A percentile compares a stretch with the other conserved stretches of the same genome.
phyloP scores from a whole-genome alignment of 2,113 vertebrate genomes.

The Cheirogaleus medius region DNA sequence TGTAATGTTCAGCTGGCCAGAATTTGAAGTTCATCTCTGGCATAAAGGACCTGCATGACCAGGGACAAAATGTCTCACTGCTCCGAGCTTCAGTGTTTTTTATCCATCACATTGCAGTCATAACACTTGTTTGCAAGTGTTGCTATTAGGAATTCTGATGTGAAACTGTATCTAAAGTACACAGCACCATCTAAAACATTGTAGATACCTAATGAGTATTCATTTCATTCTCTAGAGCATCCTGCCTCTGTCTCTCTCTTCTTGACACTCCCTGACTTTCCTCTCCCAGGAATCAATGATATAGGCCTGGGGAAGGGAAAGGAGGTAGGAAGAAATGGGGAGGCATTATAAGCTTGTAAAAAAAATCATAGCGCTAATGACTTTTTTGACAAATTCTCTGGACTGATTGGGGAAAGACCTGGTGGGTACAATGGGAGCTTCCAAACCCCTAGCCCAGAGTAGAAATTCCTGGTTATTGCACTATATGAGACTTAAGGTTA shows the following conservation, averaged over 20 bases:
- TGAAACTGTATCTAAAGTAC: not conserved
- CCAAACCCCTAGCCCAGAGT: not conserved
- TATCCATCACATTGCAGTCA: not conserved
- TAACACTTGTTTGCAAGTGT: not conserved
- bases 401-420: not conserved
- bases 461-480: not conserved
- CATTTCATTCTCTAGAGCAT: not conserved
- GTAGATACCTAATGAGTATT: not conserved
- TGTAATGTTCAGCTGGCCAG: not conserved
- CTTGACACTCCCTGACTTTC: not conserved
- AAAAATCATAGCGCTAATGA: not conserved
- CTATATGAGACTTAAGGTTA: not conserved
- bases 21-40: not conserved
- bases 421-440: not conserved
- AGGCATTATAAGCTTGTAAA: not conserved
- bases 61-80: not conserved
- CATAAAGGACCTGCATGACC: not conserved
- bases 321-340: not conserved
- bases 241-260: not conserved
- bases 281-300: not conserved
- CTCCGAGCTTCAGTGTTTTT: not conserved
- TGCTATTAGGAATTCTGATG: not conserved
- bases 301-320: not conserved
- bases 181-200: not conserved
- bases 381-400: not conserved